phyloP scores from a whole-genome alignment of 2,888 invertebrate species.

The Aelia acuminata region DNA sequence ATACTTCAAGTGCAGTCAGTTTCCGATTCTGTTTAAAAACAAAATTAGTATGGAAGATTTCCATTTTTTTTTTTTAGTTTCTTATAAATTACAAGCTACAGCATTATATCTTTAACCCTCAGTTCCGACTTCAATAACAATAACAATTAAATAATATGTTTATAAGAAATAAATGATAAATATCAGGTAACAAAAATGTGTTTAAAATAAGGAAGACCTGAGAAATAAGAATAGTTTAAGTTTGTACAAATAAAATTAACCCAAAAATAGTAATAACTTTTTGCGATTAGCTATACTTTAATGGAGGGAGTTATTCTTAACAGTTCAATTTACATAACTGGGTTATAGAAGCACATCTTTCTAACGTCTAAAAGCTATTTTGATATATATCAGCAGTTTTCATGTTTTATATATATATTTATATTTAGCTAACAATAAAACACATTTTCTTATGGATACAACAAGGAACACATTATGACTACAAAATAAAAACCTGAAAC shows the following conservation, averaged over 20 bases:
- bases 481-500: slow-evolving; percentile 59
- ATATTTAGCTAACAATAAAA: slow-evolving; percentile 59
- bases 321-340: slow-evolving; percentile 58
- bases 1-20: slow-evolving; percentile 54
- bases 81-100: slow-evolving; percentile 36
- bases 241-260: slow-evolving; percentile 49
- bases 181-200: slow-evolving; percentile 60
- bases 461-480: slow-evolving; percentile 62
- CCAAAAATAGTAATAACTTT: slow-evolving; percentile 40
- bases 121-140: slow-evolving; percentile 59
- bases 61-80: slow-evolving; percentile 4
- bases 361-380: slow-evolving; percentile 60
- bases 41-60: slow-evolving; percentile 45
- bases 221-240: slow-evolving; percentile 36
- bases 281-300: slow-evolving; percentile 56
- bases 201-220: slow-evolving; percentile 60
- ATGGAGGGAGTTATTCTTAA: slow-evolving; percentile 61
- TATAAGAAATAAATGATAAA: slow-evolving; percentile 53
- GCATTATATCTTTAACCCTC: slow-evolving; percentile 58
- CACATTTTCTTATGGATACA: slow-evolving; percentile 59
- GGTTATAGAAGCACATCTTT: slow-evolving; percentile 59
- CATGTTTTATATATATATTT: slow-evolving; percentile 56
- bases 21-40: slow-evolving; percentile 28
- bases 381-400: slow-evolving; percentile 56
- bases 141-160: slow-evolving; percentile 53